phyloP scores from a whole-genome alignment of 2,113 vertebrate genomes.

The Synodontis membranacea region DNA sequence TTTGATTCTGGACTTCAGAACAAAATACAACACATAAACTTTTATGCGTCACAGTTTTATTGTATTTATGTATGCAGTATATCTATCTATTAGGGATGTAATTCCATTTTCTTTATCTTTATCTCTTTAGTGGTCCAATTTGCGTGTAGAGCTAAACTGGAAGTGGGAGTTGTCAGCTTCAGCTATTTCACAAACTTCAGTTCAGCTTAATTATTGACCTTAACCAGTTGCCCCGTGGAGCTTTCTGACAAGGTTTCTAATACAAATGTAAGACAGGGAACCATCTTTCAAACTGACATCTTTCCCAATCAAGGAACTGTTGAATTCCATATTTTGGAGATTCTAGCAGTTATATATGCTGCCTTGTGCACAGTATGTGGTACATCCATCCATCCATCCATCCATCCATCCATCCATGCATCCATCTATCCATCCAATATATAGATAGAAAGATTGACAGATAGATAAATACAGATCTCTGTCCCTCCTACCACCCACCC shows the following conservation, averaged over 20 bases:
- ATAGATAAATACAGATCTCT: too few relatives aligned
- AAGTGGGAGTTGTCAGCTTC: not conserved
- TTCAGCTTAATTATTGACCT: not conserved
- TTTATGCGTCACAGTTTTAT: not conserved
- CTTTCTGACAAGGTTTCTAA: not conserved
- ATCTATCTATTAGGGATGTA: not conserved
- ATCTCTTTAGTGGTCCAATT: not conserved
- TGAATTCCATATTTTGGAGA: not conserved
- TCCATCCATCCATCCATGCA: not conserved
- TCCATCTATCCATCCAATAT: not conserved
- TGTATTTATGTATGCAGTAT: not conserved
- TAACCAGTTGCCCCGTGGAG: not conserved
- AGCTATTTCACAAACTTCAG: not conserved
- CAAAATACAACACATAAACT: not conserved
- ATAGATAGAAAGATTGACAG: too few relatives aligned
- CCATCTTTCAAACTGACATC: not conserved
- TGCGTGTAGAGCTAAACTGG: not conserved
- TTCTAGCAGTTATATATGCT: too few relatives aligned
- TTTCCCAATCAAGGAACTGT: not conserved
- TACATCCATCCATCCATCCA: not conserved
- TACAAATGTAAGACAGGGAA: not conserved
- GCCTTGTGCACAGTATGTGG: too few relatives aligned
- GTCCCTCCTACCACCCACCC: too few relatives aligned
- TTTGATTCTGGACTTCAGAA: not conserved
- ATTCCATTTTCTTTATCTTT: not conserved